Evolutionary conservation across 2,888 invertebrate species (phyloP).

Genomic region (Coremacera marginata): DNA sequence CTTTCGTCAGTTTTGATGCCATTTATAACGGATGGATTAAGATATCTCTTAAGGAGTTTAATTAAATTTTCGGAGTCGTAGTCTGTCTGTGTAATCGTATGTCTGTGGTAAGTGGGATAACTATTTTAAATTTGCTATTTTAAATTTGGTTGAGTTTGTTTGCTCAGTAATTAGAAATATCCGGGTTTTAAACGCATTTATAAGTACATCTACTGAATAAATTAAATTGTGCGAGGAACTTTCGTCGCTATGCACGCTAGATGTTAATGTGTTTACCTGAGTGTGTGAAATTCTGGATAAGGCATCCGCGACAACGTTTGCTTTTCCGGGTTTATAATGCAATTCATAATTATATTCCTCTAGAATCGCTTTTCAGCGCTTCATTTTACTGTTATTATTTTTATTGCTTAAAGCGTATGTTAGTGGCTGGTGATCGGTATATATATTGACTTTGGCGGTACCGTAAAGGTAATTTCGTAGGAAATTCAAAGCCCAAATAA

Average conservation of each 20-base stretch:
- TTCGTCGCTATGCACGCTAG: neutral
- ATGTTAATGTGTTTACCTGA: neutral
- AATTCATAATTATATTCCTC: too few species aligned
- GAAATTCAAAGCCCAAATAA: neutral
- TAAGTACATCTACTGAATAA: neutral
- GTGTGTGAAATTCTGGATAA: neutral
- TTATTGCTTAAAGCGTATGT: too few species aligned
- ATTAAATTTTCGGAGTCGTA: slow-evolving; percentile 26
- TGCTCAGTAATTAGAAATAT: neutral
- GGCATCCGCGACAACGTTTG: too few species aligned
- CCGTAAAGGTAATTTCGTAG: neutral
- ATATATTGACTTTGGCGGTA: too few species aligned
- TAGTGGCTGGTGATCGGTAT: too few species aligned
- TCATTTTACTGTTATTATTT: too few species aligned
- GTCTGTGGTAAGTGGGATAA: slow-evolving; percentile 39
- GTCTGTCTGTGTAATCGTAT: slow-evolving; percentile 29
- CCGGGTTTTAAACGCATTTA: slow-evolving; percentile 10
- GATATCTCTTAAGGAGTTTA: slow-evolving; percentile 33
- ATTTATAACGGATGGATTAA: slow-evolving; percentile 39
- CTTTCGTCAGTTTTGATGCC: slow-evolving; percentile 35
- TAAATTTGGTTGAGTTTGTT: slow-evolving; percentile 5
- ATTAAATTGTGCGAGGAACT: slow-evolving; percentile 3
- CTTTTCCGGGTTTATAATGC: too few species aligned
- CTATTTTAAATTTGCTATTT: slow-evolving; percentile 37
- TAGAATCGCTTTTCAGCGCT: too few species aligned